Evolutionary conservation across 2,888 invertebrate genomes (phyloP).

Genomic region (Meghimatium bilineatum): DNA sequence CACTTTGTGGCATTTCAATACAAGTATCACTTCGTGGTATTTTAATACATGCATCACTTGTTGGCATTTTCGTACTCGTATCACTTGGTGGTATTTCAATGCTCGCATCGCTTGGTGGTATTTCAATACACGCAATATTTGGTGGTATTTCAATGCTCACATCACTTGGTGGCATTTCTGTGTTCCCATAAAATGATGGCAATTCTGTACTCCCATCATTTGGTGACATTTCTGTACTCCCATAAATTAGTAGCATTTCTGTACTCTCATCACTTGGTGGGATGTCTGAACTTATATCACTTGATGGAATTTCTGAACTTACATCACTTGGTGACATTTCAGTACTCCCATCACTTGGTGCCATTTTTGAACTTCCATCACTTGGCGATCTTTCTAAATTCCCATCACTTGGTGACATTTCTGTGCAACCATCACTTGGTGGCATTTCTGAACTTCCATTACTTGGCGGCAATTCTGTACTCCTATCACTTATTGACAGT

Average conservation of each 20-base stretch:
- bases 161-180: neutral
- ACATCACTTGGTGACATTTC: neutral
- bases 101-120: neutral
- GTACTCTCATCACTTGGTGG: neutral
- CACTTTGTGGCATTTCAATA: neutral
- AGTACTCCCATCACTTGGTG: neutral
- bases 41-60: neutral
- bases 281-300: neutral
- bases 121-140: neutral
- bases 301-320: neutral
- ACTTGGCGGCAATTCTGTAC: neutral
- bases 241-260: neutral
- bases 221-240: neutral
- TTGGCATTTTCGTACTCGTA: neutral
- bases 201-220: neutral
- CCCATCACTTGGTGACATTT: neutral
- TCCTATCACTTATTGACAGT: neutral
- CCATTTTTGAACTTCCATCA: neutral
- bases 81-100: neutral
- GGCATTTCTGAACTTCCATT: neutral
- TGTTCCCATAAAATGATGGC: neutral
- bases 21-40: neutral
- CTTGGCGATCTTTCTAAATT: neutral
- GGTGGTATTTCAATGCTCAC: neutral
- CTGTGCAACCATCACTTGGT: neutral